phyloP scores from a whole-genome alignment of 2,797 vertebrate genomes.

The Sebastes nivosus region DNA sequence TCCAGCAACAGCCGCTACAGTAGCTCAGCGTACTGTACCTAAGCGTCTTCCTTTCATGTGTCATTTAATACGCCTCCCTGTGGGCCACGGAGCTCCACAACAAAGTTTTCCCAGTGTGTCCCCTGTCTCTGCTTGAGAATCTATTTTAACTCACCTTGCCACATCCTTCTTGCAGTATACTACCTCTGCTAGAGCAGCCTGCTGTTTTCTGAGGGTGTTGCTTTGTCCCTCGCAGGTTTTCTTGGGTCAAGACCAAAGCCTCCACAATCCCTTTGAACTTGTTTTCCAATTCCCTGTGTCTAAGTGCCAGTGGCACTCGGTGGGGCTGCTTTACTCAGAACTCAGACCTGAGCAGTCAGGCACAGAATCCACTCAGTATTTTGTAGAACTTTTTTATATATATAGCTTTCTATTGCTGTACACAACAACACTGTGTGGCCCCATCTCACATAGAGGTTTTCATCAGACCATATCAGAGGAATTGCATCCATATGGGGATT shows the following conservation, averaged over 20 bases:
- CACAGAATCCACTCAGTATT: neutral
- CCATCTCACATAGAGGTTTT: neutral
- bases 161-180: neutral
- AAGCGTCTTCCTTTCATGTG: constrained; percentile 3
- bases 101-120: neutral
- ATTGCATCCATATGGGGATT: neutral
- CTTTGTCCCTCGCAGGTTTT: constrained; percentile 46
- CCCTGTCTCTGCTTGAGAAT: constrained; percentile 8
- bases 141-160: constrained; percentile 9
- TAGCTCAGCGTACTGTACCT: constrained; percentile 1
- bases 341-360: constrained; percentile 1
- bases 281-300: constrained; percentile 42
- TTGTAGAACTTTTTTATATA: neutral
- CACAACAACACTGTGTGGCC: neutral
- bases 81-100: neutral
- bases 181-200: neutral
- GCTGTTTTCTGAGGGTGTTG: constrained; percentile 23
- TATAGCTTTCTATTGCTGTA: neutral
- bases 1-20: constrained; percentile 26
- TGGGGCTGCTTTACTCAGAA: constrained; percentile 24
- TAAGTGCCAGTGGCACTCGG: constrained; percentile 17
- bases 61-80: neutral
- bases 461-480: neutral
- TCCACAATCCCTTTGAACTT: constrained; percentile 47
- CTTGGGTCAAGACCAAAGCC: constrained; percentile 58